Evolutionary conservation across 2,797 vertebrate genomes (phyloP), one percentile per base, ranked within the genome.

Genomic region (Gastrophryne carolinensis): DNA sequence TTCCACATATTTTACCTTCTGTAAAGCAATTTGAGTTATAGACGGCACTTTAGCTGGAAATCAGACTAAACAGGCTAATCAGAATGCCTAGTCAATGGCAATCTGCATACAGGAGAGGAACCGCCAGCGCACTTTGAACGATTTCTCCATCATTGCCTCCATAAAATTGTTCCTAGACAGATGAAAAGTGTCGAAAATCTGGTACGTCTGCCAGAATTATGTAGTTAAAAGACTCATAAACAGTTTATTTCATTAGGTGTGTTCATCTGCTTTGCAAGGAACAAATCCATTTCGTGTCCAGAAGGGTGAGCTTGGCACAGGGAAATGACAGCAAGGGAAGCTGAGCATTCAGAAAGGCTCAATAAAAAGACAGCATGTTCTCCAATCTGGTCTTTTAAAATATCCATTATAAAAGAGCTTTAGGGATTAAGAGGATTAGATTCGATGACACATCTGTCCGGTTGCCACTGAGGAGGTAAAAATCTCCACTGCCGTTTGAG

Each of bases 401-500:
- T 73, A 85, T 78, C 73, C 61, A 81, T 83, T 89, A 87, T 82
- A 86, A 69, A 83, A 85, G 79, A 85, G 81, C 82, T 89, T 82
- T 81, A 80, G 81, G 70, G 64, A 79, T 75, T 90, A 81, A 23
- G 75, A 47, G 79, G 83, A 90, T 89, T 89, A 89, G 81, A 81
- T 44, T 21, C 74, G 75, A 78, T 84, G 83, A 86, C 83, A 86
- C 81, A 89, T 86, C 80, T 88, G 82, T 86, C 86, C 89, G 78
- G 69, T 72, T 88, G 81, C 83, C 80, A 86, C 65, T 69, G 82
- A 87, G 80, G 80, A 86, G 49, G 79, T 88, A 83, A 83, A 82
- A 90, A 86, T 82, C 79, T 84, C 81, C 82, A 79, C 82, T 78
- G 79, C 68, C 32, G 72, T 68, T 71, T 72, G 67, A 83, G 75